Percentiles rank a stretch among this genome's conserved stretches.
Conservation (phyloP, 2,797 vertebrate species). For the Sebastes wilsoni region DNA sequence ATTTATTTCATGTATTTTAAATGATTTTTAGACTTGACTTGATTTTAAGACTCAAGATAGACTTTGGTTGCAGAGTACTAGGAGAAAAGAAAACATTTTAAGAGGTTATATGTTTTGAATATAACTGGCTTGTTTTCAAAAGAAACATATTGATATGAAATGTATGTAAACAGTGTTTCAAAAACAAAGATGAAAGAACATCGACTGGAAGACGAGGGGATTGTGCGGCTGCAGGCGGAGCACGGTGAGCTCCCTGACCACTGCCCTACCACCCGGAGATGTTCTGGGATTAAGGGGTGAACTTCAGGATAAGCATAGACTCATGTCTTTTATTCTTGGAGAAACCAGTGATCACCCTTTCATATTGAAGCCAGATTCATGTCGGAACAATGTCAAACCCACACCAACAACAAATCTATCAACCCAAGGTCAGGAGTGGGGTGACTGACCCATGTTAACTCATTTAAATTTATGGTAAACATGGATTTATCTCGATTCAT, state of each 20-base stretch:
- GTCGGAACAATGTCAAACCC: background rate
- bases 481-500: background rate
- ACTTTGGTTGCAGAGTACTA: background rate
- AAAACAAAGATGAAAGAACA: conserved; percentile 51
- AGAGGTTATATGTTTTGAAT: background rate
- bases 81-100: background rate
- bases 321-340: background rate
- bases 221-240: background rate
- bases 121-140: background rate
- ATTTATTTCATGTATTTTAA: background rate
- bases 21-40: background rate
- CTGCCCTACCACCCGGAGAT: background rate
- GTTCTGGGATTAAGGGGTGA: background rate
- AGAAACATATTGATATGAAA: conserved; percentile 24
- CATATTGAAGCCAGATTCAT: background rate
- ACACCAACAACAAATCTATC: background rate
- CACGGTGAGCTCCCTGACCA: background rate
- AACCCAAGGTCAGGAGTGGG: background rate
- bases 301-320: background rate
- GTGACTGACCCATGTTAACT: background rate
- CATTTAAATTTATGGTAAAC: background rate
- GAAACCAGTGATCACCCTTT: background rate
- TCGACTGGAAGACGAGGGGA: background rate
- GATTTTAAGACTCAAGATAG: background rate
- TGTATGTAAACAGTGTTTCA: conserved; percentile 20